Conservation (phyloP, 1,140 invertebrate genomes). For the Drosophila serrata region DNA sequence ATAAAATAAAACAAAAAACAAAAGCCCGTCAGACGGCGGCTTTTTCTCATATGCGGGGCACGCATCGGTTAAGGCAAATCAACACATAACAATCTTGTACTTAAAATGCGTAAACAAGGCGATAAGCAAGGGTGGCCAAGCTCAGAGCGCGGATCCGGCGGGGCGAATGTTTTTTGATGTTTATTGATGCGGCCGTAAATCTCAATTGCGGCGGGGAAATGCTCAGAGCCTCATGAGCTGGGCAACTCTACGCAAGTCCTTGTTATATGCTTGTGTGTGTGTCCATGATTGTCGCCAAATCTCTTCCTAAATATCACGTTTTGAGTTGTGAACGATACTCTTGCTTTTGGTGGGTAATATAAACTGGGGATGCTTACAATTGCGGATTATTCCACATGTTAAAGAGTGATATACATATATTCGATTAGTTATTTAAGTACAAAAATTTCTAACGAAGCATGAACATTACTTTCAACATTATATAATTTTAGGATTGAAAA, state of each 20-base stretch:
- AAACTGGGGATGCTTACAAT: not conserved
- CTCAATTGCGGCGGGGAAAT: conserved; percentile 67
- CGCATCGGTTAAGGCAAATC: conserved; percentile 81
- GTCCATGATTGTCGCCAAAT: conserved; percentile 70
- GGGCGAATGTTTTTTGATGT: conserved; percentile 54
- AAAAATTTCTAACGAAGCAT: no score
- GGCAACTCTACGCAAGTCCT: conserved; percentile 25
- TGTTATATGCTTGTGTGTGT: conserved; percentile 25
- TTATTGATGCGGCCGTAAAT: conserved; percentile 80
- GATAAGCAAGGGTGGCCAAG: conserved; percentile 67
- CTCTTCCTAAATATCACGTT: conserved; percentile 67
- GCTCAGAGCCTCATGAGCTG: conserved; percentile 15
- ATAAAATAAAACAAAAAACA: conserved; percentile 26
- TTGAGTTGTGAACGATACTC: conserved; percentile 42
- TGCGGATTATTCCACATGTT: not conserved
- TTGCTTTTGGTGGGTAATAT: conserved; percentile 8
- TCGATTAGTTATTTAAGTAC: not conserved
- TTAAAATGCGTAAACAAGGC: conserved; percentile 84
- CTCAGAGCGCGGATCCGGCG: not conserved
- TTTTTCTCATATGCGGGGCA: conserved; percentile 79
- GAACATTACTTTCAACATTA: no score
- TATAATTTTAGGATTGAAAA: no score
- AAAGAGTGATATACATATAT: not conserved
- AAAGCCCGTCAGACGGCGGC: conserved; percentile 32
- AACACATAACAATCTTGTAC: conserved; percentile 84